These are phyloP conservation scores for Temnothorax nylanderi DNA, from an alignment of 1,140 invertebrate genomes.

Conservation along the genomic window DNA sequence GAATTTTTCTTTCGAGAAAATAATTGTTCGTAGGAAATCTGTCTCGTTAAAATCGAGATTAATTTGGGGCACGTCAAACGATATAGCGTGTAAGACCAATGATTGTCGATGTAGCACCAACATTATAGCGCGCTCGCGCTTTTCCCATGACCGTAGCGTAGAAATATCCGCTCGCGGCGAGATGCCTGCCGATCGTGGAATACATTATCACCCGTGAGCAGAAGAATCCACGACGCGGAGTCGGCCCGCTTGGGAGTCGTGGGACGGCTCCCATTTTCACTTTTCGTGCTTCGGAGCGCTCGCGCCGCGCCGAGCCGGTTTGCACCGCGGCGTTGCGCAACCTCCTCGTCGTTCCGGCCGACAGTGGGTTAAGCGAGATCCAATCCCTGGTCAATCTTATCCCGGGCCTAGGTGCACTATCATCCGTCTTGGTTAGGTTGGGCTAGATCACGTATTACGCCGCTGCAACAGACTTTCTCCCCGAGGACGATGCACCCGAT, in stretches of 20 bases:
- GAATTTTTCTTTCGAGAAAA: not conserved
- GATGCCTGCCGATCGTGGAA: conserved; percentile 60
- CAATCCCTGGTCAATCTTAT: conserved; percentile 79
- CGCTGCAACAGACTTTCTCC: conserved; percentile 83
- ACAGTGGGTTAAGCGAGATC: conserved; percentile 75
- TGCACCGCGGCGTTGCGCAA: conserved; percentile 71
- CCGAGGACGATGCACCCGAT: conserved; percentile 83
- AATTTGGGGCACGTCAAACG: not conserved
- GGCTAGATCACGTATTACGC: conserved; percentile 79
- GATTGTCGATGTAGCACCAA: no score
- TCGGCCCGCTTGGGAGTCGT: conserved; percentile 51
- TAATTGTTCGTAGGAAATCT: not conserved
- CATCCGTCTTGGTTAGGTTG: conserved; percentile 72
- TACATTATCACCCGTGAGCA: conserved; percentile 41
- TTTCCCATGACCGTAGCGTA: conserved; percentile 15
- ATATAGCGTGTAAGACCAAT: not conserved
- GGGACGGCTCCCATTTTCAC: conserved; percentile 72
- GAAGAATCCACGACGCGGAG: not conserved
- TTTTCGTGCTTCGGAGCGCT: conserved; percentile 71
- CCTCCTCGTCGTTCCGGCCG: conserved; percentile 64
- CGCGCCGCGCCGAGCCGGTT: conserved; percentile 65
- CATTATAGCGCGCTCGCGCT: not conserved
- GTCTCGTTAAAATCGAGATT: not conserved
- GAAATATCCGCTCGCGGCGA: not conserved
- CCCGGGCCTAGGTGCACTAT: conserved; percentile 60